Evolutionary conservation across 2,113 vertebrate species (phyloP), one percentile per base, ranked within the genome.

Genomic region (Datnioides undecimradiatus): DNA sequence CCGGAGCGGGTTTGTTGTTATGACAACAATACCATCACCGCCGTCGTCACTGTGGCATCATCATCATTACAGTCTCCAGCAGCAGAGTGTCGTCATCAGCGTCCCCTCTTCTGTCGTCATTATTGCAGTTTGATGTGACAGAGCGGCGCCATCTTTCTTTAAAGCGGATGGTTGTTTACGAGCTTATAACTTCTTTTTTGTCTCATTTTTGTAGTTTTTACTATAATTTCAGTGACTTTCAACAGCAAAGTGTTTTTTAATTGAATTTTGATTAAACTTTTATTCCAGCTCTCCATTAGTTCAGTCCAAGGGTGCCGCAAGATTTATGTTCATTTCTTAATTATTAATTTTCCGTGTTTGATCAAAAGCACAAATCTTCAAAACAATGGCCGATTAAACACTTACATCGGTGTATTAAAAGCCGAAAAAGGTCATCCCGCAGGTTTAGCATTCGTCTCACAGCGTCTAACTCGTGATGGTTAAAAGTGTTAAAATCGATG

Each of bases 1-100:
- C 36, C 45, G 0, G 16, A 57, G 71, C 57, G 63, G 73, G 76
- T 89, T 79, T 91, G 87, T 90, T 82, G 79, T 73, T 80, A 63
- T 85, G 86, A 88, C 85, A 90, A 82, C 81, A 73, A 68, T 70
- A 54, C 43, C 79, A 79, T 76, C 75, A 65, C 69, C 75, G 62
- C 69, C 73, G 41, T 68, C 57, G 38, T 69, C 71, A 33, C 12
- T 5, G 9, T 84, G 54, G 77, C 62, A 73, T 65, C 71, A 34
- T 12, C 17, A n/a, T n/a, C n/a, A n/a, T n/a, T n/a, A n/a, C n/a
- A n/a, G n/a, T n/a, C n/a, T n/a, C n/a, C n/a, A n/a, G n/a, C n/a
- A n/a, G n/a, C n/a, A n/a, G n/a, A n/a, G 9, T 71, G 64, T 65
- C 67, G 52, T 85, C 76, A 43, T 43, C 52, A 21, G 62, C 59